Conservation (phyloP, 2,888 invertebrate species). For the Microchrysa polita region DNA sequence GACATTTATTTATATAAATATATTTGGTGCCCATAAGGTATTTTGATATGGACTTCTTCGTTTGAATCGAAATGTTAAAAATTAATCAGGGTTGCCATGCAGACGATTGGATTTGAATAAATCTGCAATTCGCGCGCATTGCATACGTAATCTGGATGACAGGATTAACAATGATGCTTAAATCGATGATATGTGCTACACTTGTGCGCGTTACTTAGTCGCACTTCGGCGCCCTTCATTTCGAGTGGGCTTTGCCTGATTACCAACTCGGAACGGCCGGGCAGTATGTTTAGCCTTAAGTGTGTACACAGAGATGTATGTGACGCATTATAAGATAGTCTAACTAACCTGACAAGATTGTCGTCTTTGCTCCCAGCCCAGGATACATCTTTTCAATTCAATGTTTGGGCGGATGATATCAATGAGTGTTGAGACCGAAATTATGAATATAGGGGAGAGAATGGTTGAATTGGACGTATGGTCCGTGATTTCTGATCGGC, state of each 20-base stretch:
- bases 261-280: constrained; percentile 10
- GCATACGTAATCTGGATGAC: constrained; percentile 20
- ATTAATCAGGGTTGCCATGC: constrained; percentile 42
- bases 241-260: constrained; percentile 32
- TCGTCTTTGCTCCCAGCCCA: constrained; percentile 41
- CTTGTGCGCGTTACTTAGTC: constrained; percentile 14
- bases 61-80: constrained; percentile 24
- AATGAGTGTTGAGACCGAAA: neutral
- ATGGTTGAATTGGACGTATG: too few species aligned
- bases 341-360: constrained; percentile 44
- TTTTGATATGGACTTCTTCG: neutral
- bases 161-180: constrained; percentile 33
- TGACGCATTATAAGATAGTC: constrained; percentile 27
- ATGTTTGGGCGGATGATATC: constrained; percentile 20
- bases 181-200: constrained; percentile 39
- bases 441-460: neutral
- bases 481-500: too few species aligned
- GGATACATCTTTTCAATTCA: constrained; percentile 21
- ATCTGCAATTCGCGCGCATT: constrained; percentile 17
- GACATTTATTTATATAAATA: constrained; percentile 3
- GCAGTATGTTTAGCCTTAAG: too few species aligned
- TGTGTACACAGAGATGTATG: neutral
- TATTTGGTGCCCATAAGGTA: constrained; percentile 17
- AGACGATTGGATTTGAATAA: constrained; percentile 34
- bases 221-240: constrained; percentile 29